Percentiles rank a stretch among this genome's conserved stretches.
phyloP scores from a whole-genome alignment of 2,888 invertebrate genomes.

The Scelioninae gen. 2 region DNA sequence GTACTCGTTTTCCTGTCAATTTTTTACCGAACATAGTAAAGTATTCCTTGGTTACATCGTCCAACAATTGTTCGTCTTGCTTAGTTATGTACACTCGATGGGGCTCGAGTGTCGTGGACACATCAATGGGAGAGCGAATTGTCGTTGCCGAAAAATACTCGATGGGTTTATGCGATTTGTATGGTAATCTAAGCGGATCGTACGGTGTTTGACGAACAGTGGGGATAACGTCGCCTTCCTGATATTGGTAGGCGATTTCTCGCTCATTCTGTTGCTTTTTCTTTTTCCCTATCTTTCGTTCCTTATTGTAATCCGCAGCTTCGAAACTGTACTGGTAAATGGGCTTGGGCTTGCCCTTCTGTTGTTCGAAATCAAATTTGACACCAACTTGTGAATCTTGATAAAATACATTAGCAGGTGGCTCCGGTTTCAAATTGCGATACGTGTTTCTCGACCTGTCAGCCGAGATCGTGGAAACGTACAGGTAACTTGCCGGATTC shows the following conservation, averaged over 20 bases:
- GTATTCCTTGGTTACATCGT: slow-evolving; percentile 85
- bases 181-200: slow-evolving; percentile 51
- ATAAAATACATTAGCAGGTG: slow-evolving; percentile 50
- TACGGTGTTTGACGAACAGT: slow-evolving; percentile 60
- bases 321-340: slow-evolving; percentile 86
- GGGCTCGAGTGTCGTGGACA: slow-evolving; percentile 77
- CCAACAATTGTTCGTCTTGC: slow-evolving; percentile 81
- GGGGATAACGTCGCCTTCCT: slow-evolving; percentile 59
- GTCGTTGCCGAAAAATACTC: slow-evolving; percentile 67
- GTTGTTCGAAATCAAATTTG: slow-evolving; percentile 59
- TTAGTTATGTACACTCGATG: slow-evolving; percentile 82
- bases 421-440: slow-evolving; percentile 56
- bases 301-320: slow-evolving; percentile 76
- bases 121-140: slow-evolving; percentile 67
- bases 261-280: slow-evolving; percentile 60
- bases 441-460: slow-evolving; percentile 64
- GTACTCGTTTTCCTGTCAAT: slow-evolving; percentile 76
- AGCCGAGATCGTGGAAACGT: slow-evolving; percentile 65
- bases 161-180: slow-evolving; percentile 43
- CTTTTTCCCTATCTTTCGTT: slow-evolving; percentile 47
- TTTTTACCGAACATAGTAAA: slow-evolving; percentile 86
- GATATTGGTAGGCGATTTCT: slow-evolving; percentile 66
- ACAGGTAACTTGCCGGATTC: slow-evolving; percentile 60
- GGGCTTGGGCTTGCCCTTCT: slow-evolving; percentile 76
- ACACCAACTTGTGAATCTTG: slow-evolving; percentile 60